A percentile compares a stretch with the other conserved stretches of the same genome.
Conservation (phyloP, 1,140 invertebrate genomes). For the Copidosoma floridanum region DNA sequence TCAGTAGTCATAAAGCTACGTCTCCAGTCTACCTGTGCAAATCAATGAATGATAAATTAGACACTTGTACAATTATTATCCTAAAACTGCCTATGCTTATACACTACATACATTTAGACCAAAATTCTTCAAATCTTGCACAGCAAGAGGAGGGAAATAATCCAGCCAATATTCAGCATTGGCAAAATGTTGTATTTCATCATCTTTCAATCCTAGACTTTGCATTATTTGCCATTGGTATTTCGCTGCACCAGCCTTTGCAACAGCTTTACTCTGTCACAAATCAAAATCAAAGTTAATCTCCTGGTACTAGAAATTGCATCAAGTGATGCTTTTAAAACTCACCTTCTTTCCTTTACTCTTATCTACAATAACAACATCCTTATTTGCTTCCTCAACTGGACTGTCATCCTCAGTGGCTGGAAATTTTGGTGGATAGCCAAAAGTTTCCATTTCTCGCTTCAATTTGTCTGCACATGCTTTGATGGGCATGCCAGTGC, state of each 20-base stretch:
- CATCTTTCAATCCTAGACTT: constrained; percentile 82
- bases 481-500: constrained; percentile 96
- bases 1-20: constrained; percentile 97
- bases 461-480: constrained; percentile 98
- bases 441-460: constrained; percentile 88
- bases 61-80: constrained; percentile 12
- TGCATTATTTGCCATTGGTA: constrained; percentile 99
- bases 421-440: constrained; percentile 92
- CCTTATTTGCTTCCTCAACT: constrained; percentile 57
- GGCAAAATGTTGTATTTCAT: constrained; percentile 92
- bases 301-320: too few relatives aligned
- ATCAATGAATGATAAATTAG: too few relatives aligned
- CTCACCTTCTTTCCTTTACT: constrained; percentile 93
- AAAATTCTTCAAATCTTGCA: constrained; percentile 83
- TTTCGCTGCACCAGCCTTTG: constrained; percentile 85
- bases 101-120: constrained; percentile 77
- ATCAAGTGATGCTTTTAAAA: background rate
- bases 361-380: constrained; percentile 84
- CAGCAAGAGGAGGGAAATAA: constrained; percentile 92
- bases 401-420: constrained; percentile 46
- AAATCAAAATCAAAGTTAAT: constrained; percentile 1
- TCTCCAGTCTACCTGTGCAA: constrained; percentile 96
- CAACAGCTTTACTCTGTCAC: constrained; percentile 87
- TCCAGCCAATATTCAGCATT: constrained; percentile 89
- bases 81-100: background rate